phyloP scores from a whole-genome alignment of 2,888 invertebrate species.

The Empis livida region DNA sequence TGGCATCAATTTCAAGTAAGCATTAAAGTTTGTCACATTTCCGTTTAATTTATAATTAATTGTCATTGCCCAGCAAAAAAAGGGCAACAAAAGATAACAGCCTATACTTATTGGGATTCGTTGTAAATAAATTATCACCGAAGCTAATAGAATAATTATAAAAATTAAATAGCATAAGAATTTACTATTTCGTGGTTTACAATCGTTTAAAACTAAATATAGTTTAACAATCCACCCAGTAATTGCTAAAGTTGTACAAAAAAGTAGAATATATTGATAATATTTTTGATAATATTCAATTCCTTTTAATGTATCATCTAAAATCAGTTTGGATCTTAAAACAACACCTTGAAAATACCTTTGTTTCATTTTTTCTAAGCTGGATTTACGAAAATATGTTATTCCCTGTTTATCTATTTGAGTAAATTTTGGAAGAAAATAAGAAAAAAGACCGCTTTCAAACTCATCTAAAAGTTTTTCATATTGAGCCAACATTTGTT shows the following conservation, averaged over 20 bases:
- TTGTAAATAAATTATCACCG: constrained; percentile 42
- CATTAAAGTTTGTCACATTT: constrained; percentile 27
- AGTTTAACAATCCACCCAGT: constrained; percentile 58
- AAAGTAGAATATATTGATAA: constrained; percentile 57
- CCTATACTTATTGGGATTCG: constrained; percentile 47
- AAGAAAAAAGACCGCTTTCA: constrained; percentile 21
- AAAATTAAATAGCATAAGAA: neutral
- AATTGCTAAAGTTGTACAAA: constrained; percentile 52
- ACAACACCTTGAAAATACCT: constrained; percentile 23
- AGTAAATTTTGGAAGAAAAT: constrained; percentile 17
- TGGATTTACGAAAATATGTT: neutral
- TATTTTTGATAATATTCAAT: constrained; percentile 78
- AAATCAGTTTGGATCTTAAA: constrained; percentile 41
- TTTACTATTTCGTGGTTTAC: no score
- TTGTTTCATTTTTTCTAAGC: neutral
- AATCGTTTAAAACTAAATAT: neutral
- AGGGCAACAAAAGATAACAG: constrained; percentile 51
- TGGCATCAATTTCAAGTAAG: constrained; percentile 18
- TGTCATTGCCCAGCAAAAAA: constrained; percentile 30
- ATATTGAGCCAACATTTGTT: constrained; percentile 59
- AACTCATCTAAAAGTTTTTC: constrained; percentile 20
- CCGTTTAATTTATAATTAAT: constrained; percentile 1
- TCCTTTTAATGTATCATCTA: constrained; percentile 52
- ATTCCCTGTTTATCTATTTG: constrained; percentile 13
- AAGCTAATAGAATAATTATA: constrained; percentile 4